Base-by-base conservation (phyloP, 64 coral and sea anemone species). In the Actinia tenebrosa region DNA sequence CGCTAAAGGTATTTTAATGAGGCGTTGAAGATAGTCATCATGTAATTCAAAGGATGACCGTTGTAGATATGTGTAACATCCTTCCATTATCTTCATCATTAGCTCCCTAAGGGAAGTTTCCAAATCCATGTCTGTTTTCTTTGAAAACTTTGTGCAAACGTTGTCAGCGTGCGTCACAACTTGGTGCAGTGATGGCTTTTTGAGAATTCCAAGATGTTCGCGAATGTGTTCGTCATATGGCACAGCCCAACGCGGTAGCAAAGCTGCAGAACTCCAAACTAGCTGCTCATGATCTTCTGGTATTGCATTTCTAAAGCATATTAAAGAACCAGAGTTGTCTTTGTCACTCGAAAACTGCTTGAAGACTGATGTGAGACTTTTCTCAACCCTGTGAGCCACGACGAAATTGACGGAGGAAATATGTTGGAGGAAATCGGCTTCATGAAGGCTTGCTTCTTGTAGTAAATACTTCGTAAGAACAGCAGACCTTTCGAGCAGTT, bases 231-330 rank as follows among this genome's bases (percentile, higher is more conserved):
- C 20, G 10, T 75, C 69, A 75, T 16, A 37, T 30, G n/a, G 26
- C 69, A 75, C 15, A 37, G 86, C 61, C 89, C 91, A 98, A 3
- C 15, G 22, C 27, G 89, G 86, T 0, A 98, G 64, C 45, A 98
- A 86, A 56, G 53, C 27, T 18, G 86, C 86, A 62, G 83, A 82
- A 53, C 88, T 93, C 95, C 95, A 98, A 5, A 66, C 77, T 16
- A 93, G 18, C 19, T 69, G 79, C 60, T 98, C 88, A 9, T 79
- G 15, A 16, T 77, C 55, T 18, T 71, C 17, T 83, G 88, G 77
- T 61, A 93, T 54, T 79, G 95, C 92, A 91, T 59, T 56, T 7
- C 86, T 27, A 42, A 98, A 91, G 16, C 82, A 77, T 19, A 91
- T 86, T 14, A 97, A 86, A 53, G 19, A 42, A 45, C 84, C 46